Base-by-base conservation (phyloP, 2,797 vertebrate genomes). In the Knipowitschia caucasica region DNA sequence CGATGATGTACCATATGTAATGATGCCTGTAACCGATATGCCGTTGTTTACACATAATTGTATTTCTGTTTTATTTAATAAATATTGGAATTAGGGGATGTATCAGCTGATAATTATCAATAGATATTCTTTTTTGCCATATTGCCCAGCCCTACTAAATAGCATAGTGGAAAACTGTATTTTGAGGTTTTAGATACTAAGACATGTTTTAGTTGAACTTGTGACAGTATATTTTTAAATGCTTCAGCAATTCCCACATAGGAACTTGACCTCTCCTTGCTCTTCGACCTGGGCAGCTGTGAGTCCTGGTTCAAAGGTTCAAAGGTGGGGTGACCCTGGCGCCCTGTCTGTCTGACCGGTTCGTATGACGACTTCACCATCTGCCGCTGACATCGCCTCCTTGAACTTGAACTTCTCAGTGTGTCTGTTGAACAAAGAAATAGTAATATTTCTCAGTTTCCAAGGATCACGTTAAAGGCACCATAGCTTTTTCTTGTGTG, bases 401-500 rank as follows among this genome's bases (percentile, higher is more conserved):
- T 88, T 87, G 85, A 89, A 88, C 86, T 87, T 89, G 86, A 88
- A 85, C 83, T 88, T 85, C 68, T 67, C 43, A 34, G 12, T 7
- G 18, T 49, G 17, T 23, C 20, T 49, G 46, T 46, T 30, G 34
- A 66, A 67, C 59, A 40, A 55, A 12, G 35, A 25, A 54, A 25
- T 26, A 15, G 8, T 17, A 44, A 27, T 24, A 24, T 25, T 12
- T 7, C 21, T 14, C 6, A 25, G 12, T 11, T 24, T 10, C 18
- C 18, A 38, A 18, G 8, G 10, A 38, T 39, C 10, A 21, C 9
- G 1, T 38, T 21, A 4, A 21, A 21, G n/a, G n/a, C n/a, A n/a
- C n/a, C n/a, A n/a, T n/a, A n/a, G n/a, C n/a, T n/a, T n/a, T n/a
- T n/a, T n/a, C n/a, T n/a, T n/a, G n/a, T n/a, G n/a, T n/a, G n/a